Percentiles rank a stretch among this genome's conserved stretches.
These are phyloP conservation scores for Sesamia inferens DNA, from an alignment of 2,888 invertebrate species.

Conservation along the genomic window DNA sequence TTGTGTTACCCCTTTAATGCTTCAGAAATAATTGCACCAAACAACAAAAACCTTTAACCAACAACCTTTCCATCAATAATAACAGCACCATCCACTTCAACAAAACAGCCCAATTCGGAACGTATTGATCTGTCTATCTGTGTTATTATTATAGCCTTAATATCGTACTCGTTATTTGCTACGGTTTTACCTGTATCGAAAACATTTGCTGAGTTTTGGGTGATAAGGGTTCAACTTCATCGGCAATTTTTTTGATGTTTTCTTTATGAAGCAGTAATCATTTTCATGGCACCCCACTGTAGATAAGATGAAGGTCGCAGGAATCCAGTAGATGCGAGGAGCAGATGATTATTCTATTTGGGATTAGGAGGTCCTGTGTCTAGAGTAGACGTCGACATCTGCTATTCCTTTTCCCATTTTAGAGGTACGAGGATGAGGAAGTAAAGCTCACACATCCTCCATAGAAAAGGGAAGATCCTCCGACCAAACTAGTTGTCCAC, in stretches of 20 bases:
- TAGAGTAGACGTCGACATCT: too few species aligned
- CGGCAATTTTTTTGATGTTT: background rate
- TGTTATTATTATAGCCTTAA: constrained; percentile 40
- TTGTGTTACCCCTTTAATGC: background rate
- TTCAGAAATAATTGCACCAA: background rate
- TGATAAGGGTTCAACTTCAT: background rate
- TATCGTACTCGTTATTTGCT: constrained; percentile 7
- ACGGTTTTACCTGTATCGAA: constrained; percentile 16
- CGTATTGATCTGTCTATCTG: constrained; percentile 38
- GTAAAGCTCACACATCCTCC: too few species aligned
- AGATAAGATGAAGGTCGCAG: background rate
- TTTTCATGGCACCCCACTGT: background rate
- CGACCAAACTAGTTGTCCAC: too few species aligned
- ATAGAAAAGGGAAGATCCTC: too few species aligned
- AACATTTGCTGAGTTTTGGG: background rate
- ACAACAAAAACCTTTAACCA: constrained; percentile 2
- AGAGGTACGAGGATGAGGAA: too few species aligned
- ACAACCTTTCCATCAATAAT: constrained; percentile 23
- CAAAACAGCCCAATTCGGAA: constrained; percentile 41
- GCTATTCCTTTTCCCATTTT: too few species aligned
- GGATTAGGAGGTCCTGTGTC: too few species aligned
- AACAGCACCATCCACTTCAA: constrained; percentile 29
- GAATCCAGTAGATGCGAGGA: background rate
- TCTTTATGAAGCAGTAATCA: background rate
- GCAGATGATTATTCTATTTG: too few species aligned